A percentile compares a stretch with the other conserved stretches of the same genome.
phyloP scores from a whole-genome alignment of 2,888 invertebrate species.

The Syrphus vitripennis region DNA sequence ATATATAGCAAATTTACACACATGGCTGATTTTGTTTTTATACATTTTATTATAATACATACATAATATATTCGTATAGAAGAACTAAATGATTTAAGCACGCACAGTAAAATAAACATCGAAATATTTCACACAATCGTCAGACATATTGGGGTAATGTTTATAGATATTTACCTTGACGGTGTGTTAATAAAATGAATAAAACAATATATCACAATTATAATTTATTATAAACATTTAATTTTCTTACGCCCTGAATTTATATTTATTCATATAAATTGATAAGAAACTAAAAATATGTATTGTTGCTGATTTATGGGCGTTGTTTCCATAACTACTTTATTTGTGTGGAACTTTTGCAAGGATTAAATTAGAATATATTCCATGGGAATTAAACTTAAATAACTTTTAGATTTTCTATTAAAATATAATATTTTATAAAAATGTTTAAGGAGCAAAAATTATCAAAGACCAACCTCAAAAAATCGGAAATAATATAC shows the following conservation, averaged over 20 bases:
- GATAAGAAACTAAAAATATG: not conserved
- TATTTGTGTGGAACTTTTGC: no score
- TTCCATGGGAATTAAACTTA: no score
- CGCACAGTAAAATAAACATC: not conserved
- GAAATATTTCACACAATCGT: not conserved
- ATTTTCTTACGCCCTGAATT: not conserved
- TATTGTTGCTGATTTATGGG: no score
- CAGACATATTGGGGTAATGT: not conserved
- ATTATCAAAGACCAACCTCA: no score
- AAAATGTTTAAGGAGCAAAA: no score
- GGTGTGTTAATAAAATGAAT: not conserved
- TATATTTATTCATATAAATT: not conserved
- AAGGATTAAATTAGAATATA: no score
- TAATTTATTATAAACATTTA: not conserved
- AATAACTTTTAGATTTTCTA: no score
- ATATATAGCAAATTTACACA: conserved; percentile 29
- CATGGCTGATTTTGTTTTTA: not conserved
- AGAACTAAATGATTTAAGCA: conserved; percentile 20
- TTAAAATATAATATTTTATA: no score
- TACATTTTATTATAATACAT: not conserved
- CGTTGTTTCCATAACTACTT: no score
- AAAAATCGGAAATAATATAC: no score
- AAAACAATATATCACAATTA: not conserved
- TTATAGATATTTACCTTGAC: not conserved
- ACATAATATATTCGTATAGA: not conserved